Evolutionary conservation across 2,888 invertebrate genomes (phyloP).

Genomic region (Limnephilus lunatus): DNA sequence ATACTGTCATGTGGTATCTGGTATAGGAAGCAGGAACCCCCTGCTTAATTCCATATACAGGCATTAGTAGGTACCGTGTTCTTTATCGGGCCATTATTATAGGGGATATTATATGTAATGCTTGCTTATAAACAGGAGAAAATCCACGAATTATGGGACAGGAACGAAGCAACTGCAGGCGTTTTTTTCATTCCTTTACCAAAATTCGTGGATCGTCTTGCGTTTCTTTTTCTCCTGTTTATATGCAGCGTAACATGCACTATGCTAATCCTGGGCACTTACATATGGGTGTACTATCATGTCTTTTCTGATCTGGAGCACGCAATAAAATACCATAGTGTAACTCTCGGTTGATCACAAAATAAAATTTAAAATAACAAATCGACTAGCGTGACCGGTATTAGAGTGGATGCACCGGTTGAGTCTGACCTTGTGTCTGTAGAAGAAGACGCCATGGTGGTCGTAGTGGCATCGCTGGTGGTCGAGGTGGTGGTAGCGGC

Average conservation of each 20-base stretch:
- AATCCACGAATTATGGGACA: too few relatives aligned
- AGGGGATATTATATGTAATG: not conserved
- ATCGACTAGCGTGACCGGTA: not conserved
- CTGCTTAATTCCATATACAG: not conserved
- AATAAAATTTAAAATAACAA: not conserved
- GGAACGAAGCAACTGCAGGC: too few relatives aligned
- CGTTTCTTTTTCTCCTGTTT: too few relatives aligned
- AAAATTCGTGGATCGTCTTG: too few relatives aligned
- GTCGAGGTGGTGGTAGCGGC: conserved; percentile 63
- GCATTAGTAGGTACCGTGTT: not conserved
- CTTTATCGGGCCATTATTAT: not conserved
- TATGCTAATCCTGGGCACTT: not conserved
- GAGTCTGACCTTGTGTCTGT: conserved; percentile 23
- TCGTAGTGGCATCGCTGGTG: conserved; percentile 20
- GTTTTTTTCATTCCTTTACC: too few relatives aligned
- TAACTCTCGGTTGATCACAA: not conserved
- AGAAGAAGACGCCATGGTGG: conserved; percentile 5
- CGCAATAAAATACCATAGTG: not conserved
- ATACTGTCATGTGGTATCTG: conserved; percentile 16
- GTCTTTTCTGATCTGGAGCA: not conserved
- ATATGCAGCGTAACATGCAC: too few relatives aligned
- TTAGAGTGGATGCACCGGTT: not conserved
- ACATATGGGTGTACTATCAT: not conserved
- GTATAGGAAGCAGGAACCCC: not conserved
- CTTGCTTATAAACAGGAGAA: too few relatives aligned